Evolutionary conservation across 2,797 vertebrate species (phyloP), one percentile per base, ranked within the genome.

Genomic region (Eidolon dupreanum): DNA sequence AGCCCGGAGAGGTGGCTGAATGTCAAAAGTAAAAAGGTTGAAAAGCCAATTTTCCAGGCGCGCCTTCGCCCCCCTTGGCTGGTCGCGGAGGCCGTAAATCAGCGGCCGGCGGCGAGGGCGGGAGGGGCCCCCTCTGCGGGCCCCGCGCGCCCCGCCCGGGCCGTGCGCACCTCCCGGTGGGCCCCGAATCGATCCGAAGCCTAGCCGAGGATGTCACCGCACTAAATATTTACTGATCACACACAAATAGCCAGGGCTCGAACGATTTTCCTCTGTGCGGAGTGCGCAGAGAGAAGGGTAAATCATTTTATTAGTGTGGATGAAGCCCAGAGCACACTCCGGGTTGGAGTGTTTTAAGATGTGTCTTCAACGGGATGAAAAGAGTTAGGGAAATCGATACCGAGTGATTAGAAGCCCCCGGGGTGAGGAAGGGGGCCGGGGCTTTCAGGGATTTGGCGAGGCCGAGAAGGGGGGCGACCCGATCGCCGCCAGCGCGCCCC

Each of bases 211-310:
- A 99, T 99, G 99, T 99, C 99, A 98, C 98, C 98, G 99, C 99
- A 99, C 99, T 99, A 99, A 99, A 99, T 99, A 99, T 99, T 99
- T 99, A 99, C 99, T 99, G 99, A 99, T 99, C 99, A 99, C 99
- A 99, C 99, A 99, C 99, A 99, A 99, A 99, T 99, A 99, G 99
- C 98, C 98, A 98, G 98, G 98, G 99, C 98, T 98, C 97, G 99
- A 99, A 99, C 99, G 99, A 99, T 99, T 99, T 98, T 99, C 98
- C 98, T 98, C 98, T 98, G 99, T 98, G 98, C 98, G 97, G 98
- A 98, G 98, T 98, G 98, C 98, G 98, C 98, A 96, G 98, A 99
- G 98, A 99, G 98, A 98, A 99, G 99, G 99, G 99, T 99, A 99
- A 99, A 99, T 99, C 99, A 99, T 99, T 99, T 99, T 99, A 99